Evolutionary conservation across 1,140 invertebrate genomes (phyloP), one percentile per base, ranked within the genome.

Genomic region (Eupristina koningsbergeri): DNA sequence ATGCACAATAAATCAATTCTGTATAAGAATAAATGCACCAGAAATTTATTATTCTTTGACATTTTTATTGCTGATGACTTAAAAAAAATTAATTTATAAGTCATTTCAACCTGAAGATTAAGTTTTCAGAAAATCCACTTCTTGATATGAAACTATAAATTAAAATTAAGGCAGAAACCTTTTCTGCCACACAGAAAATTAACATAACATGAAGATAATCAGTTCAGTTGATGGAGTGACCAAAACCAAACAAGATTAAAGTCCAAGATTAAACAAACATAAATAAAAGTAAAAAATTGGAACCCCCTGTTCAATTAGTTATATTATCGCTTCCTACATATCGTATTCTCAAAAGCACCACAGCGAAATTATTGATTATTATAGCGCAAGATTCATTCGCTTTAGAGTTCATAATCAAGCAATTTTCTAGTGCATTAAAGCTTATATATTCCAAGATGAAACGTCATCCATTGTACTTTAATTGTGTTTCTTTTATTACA

Each of bases 121-220:
- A 39, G 39, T 71, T 13, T 45, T 45, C 7, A 5, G 34, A 71
- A 41, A 41, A 71, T 31, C 9, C 67, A 71, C 26, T n/a, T 47
- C 26, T 73, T 45, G n/a, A n/a, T 47, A 29, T 73, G 45, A 47
- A 45, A 5, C 26, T 45, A 47, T 29, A 19, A 78, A 78, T 13
- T 39, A 22, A 78, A 78, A 78, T 45, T 45, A 31, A 78, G 64
- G n/a, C 61, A 78, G 39, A n/a, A n/a, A 2, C 34, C 11, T 6
- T 45, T 39, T 77, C 41, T 45, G 41, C n/a, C 53, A 1, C 13
- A 9, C 13, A 76, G 19, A 22, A 63, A 69, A 80, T 80, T 71
- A 80, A 41, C 78, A 71, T 80, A 80, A 79, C 63, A 47, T n/a
- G 41, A 47, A 64, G 78, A 80, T 80, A 80, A 80, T 71, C 64